Evolutionary conservation across 2,888 invertebrate species (phyloP).

Genomic region (Drosophila melanosoma): DNA sequence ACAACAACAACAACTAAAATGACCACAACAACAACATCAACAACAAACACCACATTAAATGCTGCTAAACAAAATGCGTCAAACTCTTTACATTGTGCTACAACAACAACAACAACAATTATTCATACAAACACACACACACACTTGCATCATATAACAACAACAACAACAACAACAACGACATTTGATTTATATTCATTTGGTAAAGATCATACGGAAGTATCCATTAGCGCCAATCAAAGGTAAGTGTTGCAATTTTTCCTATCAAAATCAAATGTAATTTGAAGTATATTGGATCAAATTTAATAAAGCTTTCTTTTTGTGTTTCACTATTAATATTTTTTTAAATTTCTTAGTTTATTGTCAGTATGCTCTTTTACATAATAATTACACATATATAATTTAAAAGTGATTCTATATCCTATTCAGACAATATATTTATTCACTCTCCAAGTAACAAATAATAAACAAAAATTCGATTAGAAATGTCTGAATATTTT

Average conservation of each 20-base stretch:
- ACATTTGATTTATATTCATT: conserved; percentile 56
- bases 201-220: conserved; percentile 84
- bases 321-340: background rate
- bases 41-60: conserved; percentile 27
- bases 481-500: background rate
- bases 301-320: background rate
- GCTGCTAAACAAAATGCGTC: conserved; percentile 43
- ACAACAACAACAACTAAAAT: conserved; percentile 52
- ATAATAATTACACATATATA: background rate
- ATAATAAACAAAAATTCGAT: background rate
- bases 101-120: conserved; percentile 35
- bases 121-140: conserved; percentile 32
- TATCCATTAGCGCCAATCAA: conserved; percentile 84
- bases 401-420: background rate
- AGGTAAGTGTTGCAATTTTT: conserved; percentile 81
- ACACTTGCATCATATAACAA: conserved; percentile 40
- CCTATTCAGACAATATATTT: background rate
- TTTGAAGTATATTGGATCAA: conserved; percentile 11
- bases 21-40: conserved; percentile 35
- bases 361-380: background rate
- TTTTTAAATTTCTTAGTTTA: background rate
- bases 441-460: background rate
- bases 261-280: conserved; percentile 1
- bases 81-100: conserved; percentile 36
- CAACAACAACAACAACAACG: conserved; percentile 41